phyloP scores from a whole-genome alignment of 1,140 invertebrate species.

The Tribolium madens region DNA sequence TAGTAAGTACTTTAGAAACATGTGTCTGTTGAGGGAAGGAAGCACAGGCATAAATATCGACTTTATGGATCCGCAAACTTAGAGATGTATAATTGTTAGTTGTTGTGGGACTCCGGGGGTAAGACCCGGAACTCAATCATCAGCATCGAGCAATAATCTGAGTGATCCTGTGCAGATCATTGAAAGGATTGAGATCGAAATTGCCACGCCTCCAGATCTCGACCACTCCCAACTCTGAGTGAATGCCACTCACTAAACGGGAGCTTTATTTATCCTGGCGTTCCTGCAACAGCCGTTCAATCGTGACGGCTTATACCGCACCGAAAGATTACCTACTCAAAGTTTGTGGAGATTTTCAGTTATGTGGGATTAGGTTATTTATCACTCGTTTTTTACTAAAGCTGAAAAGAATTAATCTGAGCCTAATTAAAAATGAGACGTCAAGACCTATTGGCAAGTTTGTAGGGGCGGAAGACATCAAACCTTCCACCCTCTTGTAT shows the following conservation, averaged over 20 bases:
- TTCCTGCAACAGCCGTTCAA: slow-evolving; percentile 45
- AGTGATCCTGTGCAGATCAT: slow-evolving; percentile 47
- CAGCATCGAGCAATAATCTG: slow-evolving; percentile 43
- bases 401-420: slow-evolving; percentile 22
- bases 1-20: slow-evolving; percentile 55
- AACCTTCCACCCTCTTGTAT: slow-evolving; percentile 30
- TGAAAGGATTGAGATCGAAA: slow-evolving; percentile 50
- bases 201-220: slow-evolving; percentile 44
- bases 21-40: slow-evolving; percentile 54
- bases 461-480: slow-evolving; percentile 24
- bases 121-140: slow-evolving; percentile 39
- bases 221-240: slow-evolving; percentile 47
- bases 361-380: slow-evolving; percentile 40
- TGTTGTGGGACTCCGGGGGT: slow-evolving; percentile 3
- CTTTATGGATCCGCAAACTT: slow-evolving; percentile 33
- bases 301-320: slow-evolving; percentile 38
- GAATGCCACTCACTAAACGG: slow-evolving; percentile 46
- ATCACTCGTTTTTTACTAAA: slow-evolving; percentile 14
- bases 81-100: slow-evolving; percentile 13
- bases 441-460: slow-evolving; percentile 41
- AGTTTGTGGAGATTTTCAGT: slow-evolving; percentile 31
- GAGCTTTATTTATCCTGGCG: slow-evolving; percentile 46
- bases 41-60: slow-evolving; percentile 54
- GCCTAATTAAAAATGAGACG: slow-evolving; percentile 27
- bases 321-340: slow-evolving; percentile 43